Percentiles rank a stretch among this genome's conserved stretches.
Evolutionary conservation across 1,140 invertebrate genomes (phyloP).

Genomic region (Bombus turneri): DNA sequence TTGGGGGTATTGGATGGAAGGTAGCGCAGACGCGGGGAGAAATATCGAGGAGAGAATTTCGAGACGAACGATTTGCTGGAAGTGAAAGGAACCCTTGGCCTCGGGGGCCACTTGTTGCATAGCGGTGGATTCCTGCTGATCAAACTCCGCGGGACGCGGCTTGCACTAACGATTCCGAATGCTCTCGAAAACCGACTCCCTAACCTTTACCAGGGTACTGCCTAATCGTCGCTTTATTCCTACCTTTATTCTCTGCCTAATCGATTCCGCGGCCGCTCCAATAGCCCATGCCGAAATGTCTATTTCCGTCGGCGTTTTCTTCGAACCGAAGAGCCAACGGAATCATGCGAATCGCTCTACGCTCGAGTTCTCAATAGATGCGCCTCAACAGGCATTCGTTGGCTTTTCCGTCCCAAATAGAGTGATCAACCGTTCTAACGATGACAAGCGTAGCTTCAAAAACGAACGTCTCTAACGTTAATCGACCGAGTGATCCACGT

Average conservation of each 20-base stretch:
- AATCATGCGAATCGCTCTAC: conserved; percentile 36
- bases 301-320: conserved; percentile 36
- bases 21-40: conserved; percentile 13
- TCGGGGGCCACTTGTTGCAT: conserved; percentile 75
- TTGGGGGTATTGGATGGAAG: neutral
- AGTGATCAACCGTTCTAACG: no score
- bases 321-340: neutral
- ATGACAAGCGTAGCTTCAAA: no score
- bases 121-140: conserved; percentile 69
- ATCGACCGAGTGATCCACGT: no score
- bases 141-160: conserved; percentile 61
- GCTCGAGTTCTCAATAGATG: conserved; percentile 19
- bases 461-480: no score
- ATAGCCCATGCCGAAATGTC: conserved; percentile 20
- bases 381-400: no score
- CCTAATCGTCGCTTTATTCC: conserved; percentile 72
- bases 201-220: conserved; percentile 49
- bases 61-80: conserved; percentile 46
- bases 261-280: conserved; percentile 59
- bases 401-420: no score
- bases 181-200: conserved; percentile 65
- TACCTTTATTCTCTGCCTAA: conserved; percentile 64
- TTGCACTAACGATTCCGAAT: conserved; percentile 72
- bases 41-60: conserved; percentile 51
- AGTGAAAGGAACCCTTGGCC: conserved; percentile 56